Evolutionary conservation across 2,113 vertebrate genomes (phyloP).

Genomic region (Irena cyanogastra): DNA sequence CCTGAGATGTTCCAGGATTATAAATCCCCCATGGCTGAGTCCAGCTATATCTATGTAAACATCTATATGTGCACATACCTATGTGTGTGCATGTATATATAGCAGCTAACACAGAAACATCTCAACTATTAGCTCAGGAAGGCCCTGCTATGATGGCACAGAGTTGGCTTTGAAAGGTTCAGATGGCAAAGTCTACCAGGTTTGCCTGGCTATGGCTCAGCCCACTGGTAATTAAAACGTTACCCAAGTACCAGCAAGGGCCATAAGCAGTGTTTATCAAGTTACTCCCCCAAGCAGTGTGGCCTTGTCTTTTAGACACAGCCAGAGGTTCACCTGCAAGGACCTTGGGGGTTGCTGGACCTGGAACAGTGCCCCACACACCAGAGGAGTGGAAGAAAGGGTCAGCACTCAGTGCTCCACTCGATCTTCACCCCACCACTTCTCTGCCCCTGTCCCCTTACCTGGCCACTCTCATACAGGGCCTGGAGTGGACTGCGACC

Average conservation of each 20-base stretch:
- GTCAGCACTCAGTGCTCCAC: neutral
- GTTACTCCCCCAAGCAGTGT: neutral
- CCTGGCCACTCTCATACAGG: slow-evolving; percentile 84
- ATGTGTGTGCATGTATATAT: too few species aligned
- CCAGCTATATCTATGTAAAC: neutral
- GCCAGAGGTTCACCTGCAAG: neutral
- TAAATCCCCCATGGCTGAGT: neutral
- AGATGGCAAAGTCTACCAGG: neutral
- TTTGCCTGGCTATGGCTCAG: neutral
- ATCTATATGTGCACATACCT: neutral
- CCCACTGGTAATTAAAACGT: neutral
- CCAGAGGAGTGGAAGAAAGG: neutral
- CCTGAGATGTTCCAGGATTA: neutral
- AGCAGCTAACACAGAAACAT: neutral
- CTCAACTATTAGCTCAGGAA: neutral
- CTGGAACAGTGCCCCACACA: neutral
- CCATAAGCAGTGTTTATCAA: neutral
- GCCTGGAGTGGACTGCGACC: slow-evolving; percentile 84
- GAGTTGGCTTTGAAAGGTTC: neutral
- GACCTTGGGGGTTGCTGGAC: neutral
- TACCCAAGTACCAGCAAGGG: neutral
- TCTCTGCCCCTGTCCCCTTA: slow-evolving; percentile 53
- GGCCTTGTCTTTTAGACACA: neutral
- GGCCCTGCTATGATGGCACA: neutral
- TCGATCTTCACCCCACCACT: fast-evolving